Evolutionary conservation across 2,113 vertebrate species (phyloP), one percentile per base, ranked within the genome.

Genomic region (Mus pahari): DNA sequence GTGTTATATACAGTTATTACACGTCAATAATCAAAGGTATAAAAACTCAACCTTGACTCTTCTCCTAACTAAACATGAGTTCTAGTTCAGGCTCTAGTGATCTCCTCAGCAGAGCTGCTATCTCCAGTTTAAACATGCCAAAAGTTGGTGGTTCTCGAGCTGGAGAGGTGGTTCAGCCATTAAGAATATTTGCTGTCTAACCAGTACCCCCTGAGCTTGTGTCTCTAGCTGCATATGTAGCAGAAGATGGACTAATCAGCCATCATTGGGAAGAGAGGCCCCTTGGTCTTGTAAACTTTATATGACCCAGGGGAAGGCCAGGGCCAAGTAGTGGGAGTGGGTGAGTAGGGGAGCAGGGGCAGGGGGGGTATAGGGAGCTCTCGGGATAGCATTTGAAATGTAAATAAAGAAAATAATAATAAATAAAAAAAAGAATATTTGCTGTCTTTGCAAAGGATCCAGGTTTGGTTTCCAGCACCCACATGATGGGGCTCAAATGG

Each of bases 41-140:
- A 93, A 93, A 97, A 94, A 86, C 48, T 62, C 0, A 93, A 62
- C 77, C 84, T 88, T 93, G 48, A 74, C 33, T 64, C 93, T 75
- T 87, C 79, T 71, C 53, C 1, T 92, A 45, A 88, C 45, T 70
- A 42, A 83, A 66, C 39, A 60, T 55, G 62, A 94, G 45, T 77
- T 92, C 68, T 71, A 42, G 45, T 78, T 89, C 74, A 89, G 92
- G 31, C 4, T 82, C 75, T 36, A 55, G 22, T 68, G 45, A 78
- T 89, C 79, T 71, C 81, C 60, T 8, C 39, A 77, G 24, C 86
- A 68, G n/a, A 93, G 79, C 81, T 90, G 58, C 86, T 81, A 71
- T 55, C 13, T 62, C 79, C 39, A 42, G 58, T 74, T 96, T 95
- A 82, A 75, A 81, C n/a, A 26, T 62, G 83, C 66, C 94, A 39